A percentile compares a stretch with the other conserved stretches of the same genome.
Conservation (phyloP, 2,113 vertebrate genomes). For the Nannospalax galili region DNA sequence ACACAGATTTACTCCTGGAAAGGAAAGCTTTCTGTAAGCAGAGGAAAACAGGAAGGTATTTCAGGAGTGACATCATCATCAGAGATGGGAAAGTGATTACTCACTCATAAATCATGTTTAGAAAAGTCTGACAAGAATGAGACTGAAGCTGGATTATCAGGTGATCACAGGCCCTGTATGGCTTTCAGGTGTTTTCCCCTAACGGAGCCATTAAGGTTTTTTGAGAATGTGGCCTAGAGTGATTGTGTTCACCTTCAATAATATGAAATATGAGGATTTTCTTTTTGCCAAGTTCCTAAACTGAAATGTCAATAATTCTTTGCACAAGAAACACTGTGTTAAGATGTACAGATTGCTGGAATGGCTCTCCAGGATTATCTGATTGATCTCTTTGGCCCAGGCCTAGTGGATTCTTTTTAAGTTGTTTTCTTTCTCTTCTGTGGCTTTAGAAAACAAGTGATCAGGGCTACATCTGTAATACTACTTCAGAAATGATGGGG, state of each 20-base stretch:
- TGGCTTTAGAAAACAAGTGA: neutral
- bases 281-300: constrained; percentile 35
- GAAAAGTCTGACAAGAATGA: neutral
- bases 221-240: constrained; percentile 15
- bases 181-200: neutral
- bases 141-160: neutral
- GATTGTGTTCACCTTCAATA: constrained; percentile 46
- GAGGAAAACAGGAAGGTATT: neutral
- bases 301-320: constrained; percentile 59
- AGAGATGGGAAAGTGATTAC: neutral
- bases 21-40: neutral
- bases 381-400: constrained; percentile 18
- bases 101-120: neutral
- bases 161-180: neutral
- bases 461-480: neutral
- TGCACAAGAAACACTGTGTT: neutral
- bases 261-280: constrained; percentile 46
- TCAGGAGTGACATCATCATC: neutral
- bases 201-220: neutral
- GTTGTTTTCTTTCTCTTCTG: neutral
- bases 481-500: neutral
- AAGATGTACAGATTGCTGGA: neutral
- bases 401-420: constrained; percentile 42
- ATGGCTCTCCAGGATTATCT: constrained; percentile 38
- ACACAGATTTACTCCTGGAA: neutral